A percentile compares a stretch with the other conserved stretches of the same genome.
These are phyloP conservation scores for Crotophaga sulcirostris DNA, from an alignment of 2,113 vertebrate species.

Conservation along the genomic window DNA sequence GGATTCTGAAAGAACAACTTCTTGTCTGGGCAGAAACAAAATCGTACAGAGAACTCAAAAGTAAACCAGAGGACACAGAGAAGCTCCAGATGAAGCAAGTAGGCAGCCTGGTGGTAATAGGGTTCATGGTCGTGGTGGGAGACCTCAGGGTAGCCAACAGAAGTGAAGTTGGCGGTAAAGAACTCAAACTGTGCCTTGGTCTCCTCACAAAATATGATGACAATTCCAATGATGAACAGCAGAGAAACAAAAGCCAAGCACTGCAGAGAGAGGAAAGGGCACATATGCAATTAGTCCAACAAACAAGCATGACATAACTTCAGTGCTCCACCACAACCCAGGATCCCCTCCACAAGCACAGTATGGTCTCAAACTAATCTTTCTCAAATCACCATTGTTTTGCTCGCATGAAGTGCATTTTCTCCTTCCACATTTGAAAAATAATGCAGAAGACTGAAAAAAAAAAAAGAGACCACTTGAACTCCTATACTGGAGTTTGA, in stretches of 20 bases:
- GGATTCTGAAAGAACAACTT: slow-evolving; percentile 46
- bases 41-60: slow-evolving; percentile 23
- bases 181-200: slow-evolving; percentile 37
- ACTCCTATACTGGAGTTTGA: not conserved
- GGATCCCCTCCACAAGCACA: not conserved
- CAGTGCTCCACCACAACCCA: not conserved
- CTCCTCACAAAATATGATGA: slow-evolving; percentile 59
- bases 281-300: not conserved
- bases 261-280: not conserved
- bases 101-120: not conserved
- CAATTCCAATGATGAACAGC: slow-evolving; percentile 47
- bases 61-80: slow-evolving; percentile 58
- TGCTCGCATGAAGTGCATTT: not conserved
- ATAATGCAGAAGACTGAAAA: not conserved
- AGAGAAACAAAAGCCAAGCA: slow-evolving; percentile 47
- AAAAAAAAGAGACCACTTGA: not conserved
- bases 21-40: slow-evolving; percentile 59
- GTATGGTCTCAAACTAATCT: not conserved
- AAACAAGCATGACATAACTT: not conserved
- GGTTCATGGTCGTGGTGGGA: not conserved
- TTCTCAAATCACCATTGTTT: not conserved
- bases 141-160: not conserved
- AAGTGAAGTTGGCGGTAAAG: not conserved
- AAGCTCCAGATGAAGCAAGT: slow-evolving; percentile 50
- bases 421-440: not conserved